phyloP scores from a whole-genome alignment of 2,797 vertebrate genomes.

The Acanthiza pusilla region DNA sequence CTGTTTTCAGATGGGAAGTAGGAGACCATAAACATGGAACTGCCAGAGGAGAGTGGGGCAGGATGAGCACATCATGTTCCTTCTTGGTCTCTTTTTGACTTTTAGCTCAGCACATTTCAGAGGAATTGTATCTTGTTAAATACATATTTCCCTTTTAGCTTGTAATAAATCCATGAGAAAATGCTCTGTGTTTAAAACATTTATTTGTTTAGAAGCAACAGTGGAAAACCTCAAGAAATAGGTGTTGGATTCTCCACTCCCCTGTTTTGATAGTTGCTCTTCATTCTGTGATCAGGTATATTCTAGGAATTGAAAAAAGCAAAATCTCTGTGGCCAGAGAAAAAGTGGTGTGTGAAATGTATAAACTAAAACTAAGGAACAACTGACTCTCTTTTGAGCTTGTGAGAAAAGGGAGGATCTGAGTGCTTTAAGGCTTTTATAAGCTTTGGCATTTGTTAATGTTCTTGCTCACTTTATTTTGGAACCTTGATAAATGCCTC shows the following conservation, averaged over 20 bases:
- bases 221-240: background rate
- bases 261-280: background rate
- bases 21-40: background rate
- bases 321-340: background rate
- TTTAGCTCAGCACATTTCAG: background rate
- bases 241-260: background rate
- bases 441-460: background rate
- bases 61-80: background rate
- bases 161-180: background rate
- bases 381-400: background rate
- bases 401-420: background rate
- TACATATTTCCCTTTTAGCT: background rate
- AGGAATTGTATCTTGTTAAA: background rate
- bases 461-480: slow-evolving; percentile 6
- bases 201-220: background rate
- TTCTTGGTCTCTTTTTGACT: background rate
- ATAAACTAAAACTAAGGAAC: background rate
- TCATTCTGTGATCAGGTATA: background rate
- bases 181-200: background rate
- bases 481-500: background rate
- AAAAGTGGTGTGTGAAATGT: background rate
- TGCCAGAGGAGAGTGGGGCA: background rate
- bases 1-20: background rate
- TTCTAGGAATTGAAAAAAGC: background rate
- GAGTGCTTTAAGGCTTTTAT: background rate